Evolutionary conservation across 2,888 invertebrate species (phyloP).

Genomic region (Ctena decussata): DNA sequence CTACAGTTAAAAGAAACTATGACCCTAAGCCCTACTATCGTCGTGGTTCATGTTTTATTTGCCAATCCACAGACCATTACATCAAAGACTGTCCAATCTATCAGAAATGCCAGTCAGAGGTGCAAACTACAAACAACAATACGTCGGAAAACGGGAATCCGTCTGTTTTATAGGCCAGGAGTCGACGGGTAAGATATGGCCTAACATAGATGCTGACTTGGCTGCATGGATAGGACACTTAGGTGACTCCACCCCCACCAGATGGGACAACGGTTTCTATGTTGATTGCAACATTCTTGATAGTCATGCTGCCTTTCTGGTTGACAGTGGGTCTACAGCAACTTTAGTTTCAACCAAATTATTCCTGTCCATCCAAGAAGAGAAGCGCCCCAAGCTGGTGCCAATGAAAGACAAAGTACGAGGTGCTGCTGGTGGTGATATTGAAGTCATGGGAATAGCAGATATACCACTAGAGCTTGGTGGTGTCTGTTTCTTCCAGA

Average conservation of each 20-base stretch:
- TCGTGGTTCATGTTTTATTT: neutral
- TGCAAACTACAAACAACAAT: no score
- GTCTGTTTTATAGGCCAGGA: neutral
- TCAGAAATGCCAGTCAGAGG: neutral
- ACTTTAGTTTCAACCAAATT: conserved; percentile 34
- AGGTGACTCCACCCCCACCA: neutral
- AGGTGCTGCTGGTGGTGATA: neutral
- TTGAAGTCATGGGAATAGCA: neutral
- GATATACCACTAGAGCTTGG: neutral
- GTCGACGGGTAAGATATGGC: neutral
- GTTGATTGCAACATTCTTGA: no score
- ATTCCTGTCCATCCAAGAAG: neutral
- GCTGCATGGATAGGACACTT: neutral
- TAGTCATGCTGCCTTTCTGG: no score
- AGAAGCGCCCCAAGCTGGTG: no score
- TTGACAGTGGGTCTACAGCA: no score
- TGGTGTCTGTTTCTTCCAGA: neutral
- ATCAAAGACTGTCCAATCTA: neutral
- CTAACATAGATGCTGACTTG: neutral
- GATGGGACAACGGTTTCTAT: conserved; percentile 11
- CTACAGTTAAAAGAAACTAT: no score
- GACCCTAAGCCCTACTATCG: neutral
- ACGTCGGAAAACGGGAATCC: no score
- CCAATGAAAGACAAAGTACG: neutral
- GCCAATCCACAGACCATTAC: neutral